A percentile compares a stretch with the other conserved stretches of the same genome.
Conservation (phyloP, 1,140 invertebrate species). For the Drosophila trapezifrons region DNA sequence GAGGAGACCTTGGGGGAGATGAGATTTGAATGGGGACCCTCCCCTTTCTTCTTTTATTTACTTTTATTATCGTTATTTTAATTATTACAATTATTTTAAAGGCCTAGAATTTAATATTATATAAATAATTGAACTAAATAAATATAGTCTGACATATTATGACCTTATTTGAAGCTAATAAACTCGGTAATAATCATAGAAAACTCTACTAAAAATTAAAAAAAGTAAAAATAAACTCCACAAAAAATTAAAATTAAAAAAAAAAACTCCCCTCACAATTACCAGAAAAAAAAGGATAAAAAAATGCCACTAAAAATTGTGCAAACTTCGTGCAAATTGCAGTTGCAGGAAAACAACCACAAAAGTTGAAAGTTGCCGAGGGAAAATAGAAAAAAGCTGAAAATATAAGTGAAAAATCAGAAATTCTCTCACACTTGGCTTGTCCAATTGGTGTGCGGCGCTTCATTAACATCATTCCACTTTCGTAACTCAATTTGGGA, state of each 20-base stretch:
- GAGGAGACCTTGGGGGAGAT: not conserved
- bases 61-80: not conserved
- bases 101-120: no score
- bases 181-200: no score
- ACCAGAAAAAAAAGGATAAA: no score
- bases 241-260: no score
- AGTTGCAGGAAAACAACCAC: not conserved
- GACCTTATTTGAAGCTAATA: no score
- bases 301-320: not conserved
- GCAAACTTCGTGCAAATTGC: no score
- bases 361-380: constrained; percentile 1
- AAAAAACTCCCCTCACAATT: no score
- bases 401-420: constrained; percentile 19
- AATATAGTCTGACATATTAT: no score
- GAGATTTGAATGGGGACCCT: not conserved
- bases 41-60: no score
- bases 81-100: not conserved
- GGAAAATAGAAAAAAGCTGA: not conserved
- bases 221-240: no score
- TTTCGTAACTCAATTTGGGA: constrained; percentile 67
- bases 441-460: constrained; percentile 7
- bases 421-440: constrained; percentile 5
- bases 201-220: no score
- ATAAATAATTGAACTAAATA: no score
- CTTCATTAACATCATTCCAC: constrained; percentile 58